Conservation (phyloP, 2,888 invertebrate genomes). For the Ligdia adustata region DNA sequence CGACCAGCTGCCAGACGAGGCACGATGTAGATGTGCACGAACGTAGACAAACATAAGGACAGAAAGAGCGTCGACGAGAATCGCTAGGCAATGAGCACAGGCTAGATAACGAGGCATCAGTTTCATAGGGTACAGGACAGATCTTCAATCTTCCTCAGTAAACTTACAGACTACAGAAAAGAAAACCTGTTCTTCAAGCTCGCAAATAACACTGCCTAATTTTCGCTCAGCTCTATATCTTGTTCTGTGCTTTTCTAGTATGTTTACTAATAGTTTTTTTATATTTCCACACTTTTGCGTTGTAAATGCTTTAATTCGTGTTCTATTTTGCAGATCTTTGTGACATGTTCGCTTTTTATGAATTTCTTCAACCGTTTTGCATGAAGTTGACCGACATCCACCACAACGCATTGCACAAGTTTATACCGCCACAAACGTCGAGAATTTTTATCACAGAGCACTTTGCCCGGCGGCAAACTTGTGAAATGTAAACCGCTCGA, state of each 20-base stretch:
- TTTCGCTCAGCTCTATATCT: slow-evolving; percentile 75
- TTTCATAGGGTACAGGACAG: slow-evolving; percentile 59
- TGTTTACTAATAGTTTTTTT: slow-evolving; percentile 53
- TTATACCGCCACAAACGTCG: slow-evolving; percentile 38
- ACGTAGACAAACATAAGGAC: slow-evolving; percentile 49
- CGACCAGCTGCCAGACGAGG: slow-evolving; percentile 76
- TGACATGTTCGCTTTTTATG: slow-evolving; percentile 53
- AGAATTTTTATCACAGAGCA: slow-evolving; percentile 4
- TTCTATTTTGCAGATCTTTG: slow-evolving; percentile 53
- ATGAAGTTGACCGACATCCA: slow-evolving; percentile 46
- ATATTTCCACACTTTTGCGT: slow-evolving; percentile 45
- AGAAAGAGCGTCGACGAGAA: slow-evolving; percentile 46
- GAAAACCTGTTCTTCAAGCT: slow-evolving; percentile 62
- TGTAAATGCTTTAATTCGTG: slow-evolving; percentile 48
- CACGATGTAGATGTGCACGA: slow-evolving; percentile 74
- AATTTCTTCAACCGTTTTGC: slow-evolving; percentile 54
- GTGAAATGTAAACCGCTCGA: slow-evolving; percentile 42
- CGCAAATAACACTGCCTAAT: slow-evolving; percentile 83
- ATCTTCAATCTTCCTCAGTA: slow-evolving; percentile 46
- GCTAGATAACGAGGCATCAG: slow-evolving; percentile 56
- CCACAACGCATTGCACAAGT: slow-evolving; percentile 50
- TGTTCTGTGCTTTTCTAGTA: slow-evolving; percentile 70
- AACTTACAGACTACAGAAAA: slow-evolving; percentile 55
- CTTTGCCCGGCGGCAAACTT: slow-evolving; percentile 24
- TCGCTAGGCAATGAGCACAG: slow-evolving; percentile 67